These are phyloP conservation scores for Hippolais icterina DNA, from an alignment of 2,113 vertebrate species.

Conservation along the genomic window DNA sequence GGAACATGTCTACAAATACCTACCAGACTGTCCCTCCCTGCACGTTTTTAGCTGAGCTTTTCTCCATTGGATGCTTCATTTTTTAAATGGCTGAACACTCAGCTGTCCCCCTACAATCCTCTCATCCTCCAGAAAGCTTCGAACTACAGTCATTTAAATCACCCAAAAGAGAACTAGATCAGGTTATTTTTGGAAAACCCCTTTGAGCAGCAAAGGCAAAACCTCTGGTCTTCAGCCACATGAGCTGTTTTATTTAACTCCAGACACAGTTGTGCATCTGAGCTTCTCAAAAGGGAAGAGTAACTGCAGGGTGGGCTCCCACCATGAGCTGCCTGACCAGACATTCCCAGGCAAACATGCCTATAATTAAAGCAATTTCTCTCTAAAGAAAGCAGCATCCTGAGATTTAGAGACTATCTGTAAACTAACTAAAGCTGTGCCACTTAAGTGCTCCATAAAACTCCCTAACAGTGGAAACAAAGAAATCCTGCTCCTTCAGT, in stretches of 20 bases:
- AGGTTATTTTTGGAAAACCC: constrained; percentile 22
- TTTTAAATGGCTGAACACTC: not conserved
- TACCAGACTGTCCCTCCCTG: not conserved
- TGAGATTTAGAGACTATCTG: not conserved
- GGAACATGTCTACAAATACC: not conserved
- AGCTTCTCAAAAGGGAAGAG: not conserved
- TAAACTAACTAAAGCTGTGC: not conserved
- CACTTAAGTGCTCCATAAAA: not conserved
- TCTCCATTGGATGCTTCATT: not conserved
- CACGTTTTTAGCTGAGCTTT: not conserved
- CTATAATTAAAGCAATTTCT: constrained; percentile 6
- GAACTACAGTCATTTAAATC: not conserved
- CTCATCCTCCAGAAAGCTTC: not conserved
- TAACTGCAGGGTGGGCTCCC: not conserved
- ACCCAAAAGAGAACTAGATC: not conserved
- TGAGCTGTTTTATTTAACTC: not conserved
- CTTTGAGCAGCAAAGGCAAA: not conserved
- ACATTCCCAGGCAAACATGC: not conserved
- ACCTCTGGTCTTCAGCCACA: not conserved
- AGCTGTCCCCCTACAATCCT: not conserved
- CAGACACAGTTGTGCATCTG: not conserved
- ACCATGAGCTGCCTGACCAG: not conserved
- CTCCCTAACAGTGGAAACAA: not conserved
- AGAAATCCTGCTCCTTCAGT: not conserved
- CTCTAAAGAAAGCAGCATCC: not conserved